Base-by-base conservation (phyloP, 2,888 invertebrate species). In the Acanthosoma haemorrhoidale region DNA sequence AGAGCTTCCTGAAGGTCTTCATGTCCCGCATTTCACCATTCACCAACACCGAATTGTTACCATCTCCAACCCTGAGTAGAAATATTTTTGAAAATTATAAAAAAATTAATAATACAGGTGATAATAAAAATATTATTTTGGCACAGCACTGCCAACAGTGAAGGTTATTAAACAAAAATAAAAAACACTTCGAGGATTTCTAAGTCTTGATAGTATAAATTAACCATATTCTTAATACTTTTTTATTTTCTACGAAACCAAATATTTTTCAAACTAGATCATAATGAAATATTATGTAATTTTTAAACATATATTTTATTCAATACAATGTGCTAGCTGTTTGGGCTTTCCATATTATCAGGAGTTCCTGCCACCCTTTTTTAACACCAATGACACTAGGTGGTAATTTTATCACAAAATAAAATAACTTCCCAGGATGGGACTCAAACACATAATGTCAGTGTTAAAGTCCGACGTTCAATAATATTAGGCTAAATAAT, bases 1-100 rank as follows among this genome's bases (percentile, higher is more conserved):
- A 94, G 81, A 93, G 84, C 81, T 92, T 93, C 57, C 91, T 85
- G 81, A 96, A 96, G 75, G 87, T 83, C 25, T 87, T 84, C 70
- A 92, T 82, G 77, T 94, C 86, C 13, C 95, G 83, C 0, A 87
- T 85, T 75, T 86, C 84, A 0, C 91, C 91, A 80, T 96, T 96
- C 15, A 94, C 86, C 70, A 85, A 83, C 57, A 96, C 87, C 15
- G 85, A 82, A 0, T 96, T 96, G 0, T 86, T 84, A 0, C 89
- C 86, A 31, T 86, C 86, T 6, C 83, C 80, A 61, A 85, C 84
- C 79, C 92, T 92, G 41, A n/a, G n/a, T n/a, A n/a, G n/a, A n/a
- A n/a, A n/a, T n/a, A n/a, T n/a, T n/a, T n/a, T n/a, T n/a, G n/a
- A 41, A 39, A 64, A 39, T 16, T 59, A 4, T 29, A 51, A n/a